Percentiles rank a stretch among this genome's conserved stretches.
Conservation (phyloP, 1,140 invertebrate species). For the Calycopis cecrops region DNA sequence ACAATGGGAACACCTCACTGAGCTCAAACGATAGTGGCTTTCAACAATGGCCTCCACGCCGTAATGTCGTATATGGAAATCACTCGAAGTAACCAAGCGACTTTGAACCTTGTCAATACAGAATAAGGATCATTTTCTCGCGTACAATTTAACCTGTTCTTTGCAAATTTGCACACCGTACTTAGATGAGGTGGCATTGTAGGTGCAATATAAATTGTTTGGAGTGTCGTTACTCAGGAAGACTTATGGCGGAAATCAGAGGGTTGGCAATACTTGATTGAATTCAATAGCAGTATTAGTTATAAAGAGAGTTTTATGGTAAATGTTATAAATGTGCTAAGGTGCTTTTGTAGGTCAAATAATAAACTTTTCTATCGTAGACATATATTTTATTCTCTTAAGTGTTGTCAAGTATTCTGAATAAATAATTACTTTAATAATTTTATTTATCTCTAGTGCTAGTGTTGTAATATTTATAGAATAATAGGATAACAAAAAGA, state of each 20-base stretch:
- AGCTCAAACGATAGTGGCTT: constrained; percentile 11
- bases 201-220: constrained; percentile 11
- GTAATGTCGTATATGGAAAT: background rate
- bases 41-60: background rate
- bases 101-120: background rate
- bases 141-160: background rate
- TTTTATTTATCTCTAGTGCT: too few relatives aligned
- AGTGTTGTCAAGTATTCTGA: too few relatives aligned
- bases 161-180: background rate
- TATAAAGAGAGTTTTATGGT: too few relatives aligned
- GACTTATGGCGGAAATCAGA: constrained; percentile 7
- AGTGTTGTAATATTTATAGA: too few relatives aligned
- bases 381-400: too few relatives aligned
- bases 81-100: background rate
- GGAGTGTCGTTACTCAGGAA: constrained; percentile 8
- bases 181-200: constrained; percentile 1
- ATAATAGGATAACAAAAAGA: too few relatives aligned
- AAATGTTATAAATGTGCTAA: too few relatives aligned
- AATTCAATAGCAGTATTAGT: too few relatives aligned
- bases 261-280: background rate
- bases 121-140: background rate
- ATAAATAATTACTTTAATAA: too few relatives aligned
- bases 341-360: too few relatives aligned
- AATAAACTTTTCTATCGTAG: too few relatives aligned
- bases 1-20: constrained; percentile 8